Percentiles rank a stretch among this genome's conserved stretches.
Evolutionary conservation across 2,797 vertebrate genomes (phyloP).

Genomic region (Anisognathus igniventris): DNA sequence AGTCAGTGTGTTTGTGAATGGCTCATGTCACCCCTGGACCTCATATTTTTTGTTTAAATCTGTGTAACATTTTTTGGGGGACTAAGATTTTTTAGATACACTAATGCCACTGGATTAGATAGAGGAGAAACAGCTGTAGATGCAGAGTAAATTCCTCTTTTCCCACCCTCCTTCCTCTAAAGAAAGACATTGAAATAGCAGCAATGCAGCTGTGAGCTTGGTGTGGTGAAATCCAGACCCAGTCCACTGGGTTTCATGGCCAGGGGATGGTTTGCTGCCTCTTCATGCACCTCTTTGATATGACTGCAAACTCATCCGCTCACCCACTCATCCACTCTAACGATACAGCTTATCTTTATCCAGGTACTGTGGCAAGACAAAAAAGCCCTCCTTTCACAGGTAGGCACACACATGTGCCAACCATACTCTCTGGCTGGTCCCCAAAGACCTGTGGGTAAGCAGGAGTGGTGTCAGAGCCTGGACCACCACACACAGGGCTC

Average conservation of each 20-base stretch:
- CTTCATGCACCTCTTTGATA: not conserved
- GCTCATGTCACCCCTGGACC: not conserved
- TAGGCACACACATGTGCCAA: not conserved
- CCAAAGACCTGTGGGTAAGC: not conserved
- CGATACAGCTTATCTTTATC: not conserved
- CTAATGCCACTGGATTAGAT: not conserved
- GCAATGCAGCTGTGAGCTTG: not conserved
- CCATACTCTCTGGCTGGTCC: not conserved
- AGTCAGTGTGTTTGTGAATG: not conserved
- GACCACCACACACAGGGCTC: not conserved
- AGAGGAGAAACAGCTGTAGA: not conserved
- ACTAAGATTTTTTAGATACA: not conserved
- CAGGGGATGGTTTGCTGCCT: not conserved
- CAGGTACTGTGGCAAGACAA: not conserved
- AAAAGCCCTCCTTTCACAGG: not conserved
- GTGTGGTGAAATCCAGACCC: not conserved
- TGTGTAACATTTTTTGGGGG: accelerated
- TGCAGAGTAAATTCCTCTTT: not conserved
- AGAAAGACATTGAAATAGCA: not conserved
- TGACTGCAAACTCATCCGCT: not conserved
- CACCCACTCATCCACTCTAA: not conserved
- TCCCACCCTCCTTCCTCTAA: not conserved
- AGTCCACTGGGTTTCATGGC: not conserved
- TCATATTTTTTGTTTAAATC: not conserved
- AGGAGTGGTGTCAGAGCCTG: accelerated